phyloP scores from a whole-genome alignment of 92 coral and sea anemone species.

The Umimayanthus kanabou region DNA sequence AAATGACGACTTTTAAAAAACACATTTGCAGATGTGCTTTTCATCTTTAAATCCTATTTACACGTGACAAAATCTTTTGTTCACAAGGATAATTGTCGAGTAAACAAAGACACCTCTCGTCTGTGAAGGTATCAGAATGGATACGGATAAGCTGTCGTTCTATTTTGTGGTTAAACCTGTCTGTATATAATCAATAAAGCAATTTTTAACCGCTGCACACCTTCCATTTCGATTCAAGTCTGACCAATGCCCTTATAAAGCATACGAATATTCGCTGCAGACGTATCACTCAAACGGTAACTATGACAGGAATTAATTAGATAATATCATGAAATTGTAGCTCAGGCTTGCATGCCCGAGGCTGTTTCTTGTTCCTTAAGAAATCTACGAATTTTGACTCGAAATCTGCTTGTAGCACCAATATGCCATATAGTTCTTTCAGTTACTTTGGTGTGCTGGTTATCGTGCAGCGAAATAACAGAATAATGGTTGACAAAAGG shows the following conservation, averaged over 20 bases:
- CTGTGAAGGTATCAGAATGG: slow-evolving; percentile 3
- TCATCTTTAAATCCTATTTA: neutral
- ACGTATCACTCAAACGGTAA: slow-evolving; percentile 28
- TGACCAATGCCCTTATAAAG: slow-evolving; percentile 43
- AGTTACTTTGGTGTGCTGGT: slow-evolving; percentile 15
- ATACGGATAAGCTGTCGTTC: neutral
- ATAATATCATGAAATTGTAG: slow-evolving; percentile 41
- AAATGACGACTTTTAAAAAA: neutral
- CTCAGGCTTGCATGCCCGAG: slow-evolving; percentile 33
- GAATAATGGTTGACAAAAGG: slow-evolving; percentile 34
- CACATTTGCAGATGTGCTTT: neutral
- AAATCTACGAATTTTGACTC: slow-evolving; percentile 12
- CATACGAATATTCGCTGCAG: neutral
- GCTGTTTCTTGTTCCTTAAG: slow-evolving; percentile 27
- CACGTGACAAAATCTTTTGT: slow-evolving; percentile 40
- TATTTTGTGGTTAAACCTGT: neutral
- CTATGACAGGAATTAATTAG: slow-evolving; percentile 43
- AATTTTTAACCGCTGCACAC: slow-evolving; percentile 3
- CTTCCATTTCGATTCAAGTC: slow-evolving; percentile 18
- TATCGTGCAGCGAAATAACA: slow-evolving; percentile 27
- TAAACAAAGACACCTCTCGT: slow-evolving; percentile 19
- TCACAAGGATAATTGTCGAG: neutral
- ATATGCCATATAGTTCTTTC: neutral
- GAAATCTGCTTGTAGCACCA: slow-evolving; percentile 11
- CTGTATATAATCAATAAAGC: neutral